These are phyloP conservation scores for Megalonaias nervosa DNA, from an alignment of 1,140 invertebrate species.

Conservation along the genomic window DNA sequence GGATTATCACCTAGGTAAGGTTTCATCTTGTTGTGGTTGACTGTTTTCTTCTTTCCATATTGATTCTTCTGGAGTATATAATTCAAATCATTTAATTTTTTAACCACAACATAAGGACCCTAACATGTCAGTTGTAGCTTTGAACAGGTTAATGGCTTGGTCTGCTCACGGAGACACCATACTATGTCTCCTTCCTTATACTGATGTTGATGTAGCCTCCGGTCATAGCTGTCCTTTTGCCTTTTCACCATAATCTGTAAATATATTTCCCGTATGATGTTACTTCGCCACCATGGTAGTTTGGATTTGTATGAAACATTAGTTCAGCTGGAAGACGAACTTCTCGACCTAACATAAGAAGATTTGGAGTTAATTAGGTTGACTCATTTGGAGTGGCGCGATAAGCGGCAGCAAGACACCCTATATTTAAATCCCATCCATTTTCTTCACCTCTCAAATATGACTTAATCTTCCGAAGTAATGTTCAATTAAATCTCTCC, in stretches of 20 bases:
- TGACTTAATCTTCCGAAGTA: constrained; percentile 44
- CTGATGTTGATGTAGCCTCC: background rate
- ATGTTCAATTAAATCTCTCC: constrained; percentile 55
- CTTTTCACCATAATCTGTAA: background rate
- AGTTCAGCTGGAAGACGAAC: constrained; percentile 35
- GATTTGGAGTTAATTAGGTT: constrained; percentile 38
- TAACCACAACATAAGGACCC: constrained; percentile 12
- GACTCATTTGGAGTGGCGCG: constrained; percentile 32
- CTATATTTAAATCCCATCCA: constrained; percentile 45
- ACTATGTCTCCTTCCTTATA: constrained; percentile 30
- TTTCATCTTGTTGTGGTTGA: constrained; percentile 33
- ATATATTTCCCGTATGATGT: constrained; percentile 9
- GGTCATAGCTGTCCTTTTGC: constrained; percentile 22
- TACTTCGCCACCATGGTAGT: background rate
- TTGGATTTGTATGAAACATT: background rate
- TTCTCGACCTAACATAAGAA: constrained; percentile 44
- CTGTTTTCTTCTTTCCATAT: constrained; percentile 8
- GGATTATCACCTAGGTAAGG: constrained; percentile 13
- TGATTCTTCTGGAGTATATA: constrained; percentile 17
- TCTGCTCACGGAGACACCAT: constrained; percentile 10
- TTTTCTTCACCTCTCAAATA: constrained; percentile 38
- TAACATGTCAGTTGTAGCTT: constrained; percentile 17
- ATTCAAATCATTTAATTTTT: constrained; percentile 8
- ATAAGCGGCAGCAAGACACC: constrained; percentile 33
- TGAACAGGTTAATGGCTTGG: background rate